These are phyloP conservation scores for Sebastes baramenuke DNA, from an alignment of 2,797 vertebrate species.

Conservation along the genomic window DNA sequence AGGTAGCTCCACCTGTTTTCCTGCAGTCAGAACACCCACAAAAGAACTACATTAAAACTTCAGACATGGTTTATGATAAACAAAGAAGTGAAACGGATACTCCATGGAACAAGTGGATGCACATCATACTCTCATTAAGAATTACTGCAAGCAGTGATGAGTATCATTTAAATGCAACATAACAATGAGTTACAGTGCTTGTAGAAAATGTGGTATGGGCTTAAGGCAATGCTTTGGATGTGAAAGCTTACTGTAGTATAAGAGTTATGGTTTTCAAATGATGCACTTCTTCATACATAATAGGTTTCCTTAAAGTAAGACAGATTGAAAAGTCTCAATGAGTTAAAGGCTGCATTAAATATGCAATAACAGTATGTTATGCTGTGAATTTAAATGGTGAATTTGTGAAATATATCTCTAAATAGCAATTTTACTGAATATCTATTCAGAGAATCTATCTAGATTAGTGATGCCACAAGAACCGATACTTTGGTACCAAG, in stretches of 20 bases:
- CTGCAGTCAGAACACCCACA: constrained; percentile 72
- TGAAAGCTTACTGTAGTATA: not conserved
- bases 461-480: not conserved
- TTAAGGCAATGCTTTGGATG: not conserved
- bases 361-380: not conserved
- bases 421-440: not conserved
- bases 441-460: too few relatives aligned
- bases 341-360: not conserved
- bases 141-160: not conserved
- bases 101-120: not conserved
- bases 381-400: not conserved
- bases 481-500: too few relatives aligned
- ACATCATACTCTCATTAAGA: not conserved
- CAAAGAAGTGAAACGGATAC: not conserved
- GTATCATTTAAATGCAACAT: not conserved
- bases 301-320: not conserved
- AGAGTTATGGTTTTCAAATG: not conserved
- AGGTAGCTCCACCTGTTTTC: constrained; percentile 89
- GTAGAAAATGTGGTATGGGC: not conserved
- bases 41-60: not conserved
- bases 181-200: not conserved
- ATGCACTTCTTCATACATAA: too few relatives aligned
- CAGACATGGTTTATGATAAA: not conserved
- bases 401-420: not conserved
- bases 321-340: not conserved